phyloP scores from a whole-genome alignment of 1,140 invertebrate genomes.

The Delia radicum region DNA sequence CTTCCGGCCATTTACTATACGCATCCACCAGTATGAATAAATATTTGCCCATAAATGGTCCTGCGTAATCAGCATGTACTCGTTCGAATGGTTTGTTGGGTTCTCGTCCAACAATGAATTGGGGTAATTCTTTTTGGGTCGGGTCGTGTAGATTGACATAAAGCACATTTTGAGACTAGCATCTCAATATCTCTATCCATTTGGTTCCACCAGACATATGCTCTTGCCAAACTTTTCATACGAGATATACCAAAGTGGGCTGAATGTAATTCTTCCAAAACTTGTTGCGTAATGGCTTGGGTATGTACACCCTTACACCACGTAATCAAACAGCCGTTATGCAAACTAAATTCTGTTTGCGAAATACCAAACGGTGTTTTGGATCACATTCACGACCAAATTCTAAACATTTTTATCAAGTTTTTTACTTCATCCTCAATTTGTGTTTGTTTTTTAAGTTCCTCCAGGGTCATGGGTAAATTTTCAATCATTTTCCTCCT shows the following conservation, averaged over 20 bases:
- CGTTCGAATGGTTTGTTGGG: conserved; percentile 45
- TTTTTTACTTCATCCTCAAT: conserved; percentile 24
- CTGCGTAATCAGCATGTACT: conserved; percentile 32
- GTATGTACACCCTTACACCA: conserved; percentile 33
- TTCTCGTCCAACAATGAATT: conserved; percentile 33
- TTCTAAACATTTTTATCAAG: conserved; percentile 26
- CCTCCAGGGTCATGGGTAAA: conserved; percentile 11
- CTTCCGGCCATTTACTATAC: conserved; percentile 51
- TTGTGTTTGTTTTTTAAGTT: neutral
- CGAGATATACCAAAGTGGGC: conserved; percentile 49
- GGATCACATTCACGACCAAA: neutral
- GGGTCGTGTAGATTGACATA: conserved; percentile 16
- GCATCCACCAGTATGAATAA: conserved; percentile 55
- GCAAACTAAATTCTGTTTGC: conserved; percentile 29
- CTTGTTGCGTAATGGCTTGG: neutral
- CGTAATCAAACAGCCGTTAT: conserved; percentile 32
- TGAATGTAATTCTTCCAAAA: neutral
- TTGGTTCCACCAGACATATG: conserved; percentile 53
- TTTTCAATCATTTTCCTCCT: conserved; percentile 1
- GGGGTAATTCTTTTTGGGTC: conserved; percentile 26
- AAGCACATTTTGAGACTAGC: conserved; percentile 35
- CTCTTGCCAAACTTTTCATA: conserved; percentile 52
- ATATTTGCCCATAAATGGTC: conserved; percentile 24
- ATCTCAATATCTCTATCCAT: conserved; percentile 54
- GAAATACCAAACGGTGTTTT: conserved; percentile 10